Conservation (phyloP, 2,113 vertebrate genomes). For the Nannospalax galili region DNA sequence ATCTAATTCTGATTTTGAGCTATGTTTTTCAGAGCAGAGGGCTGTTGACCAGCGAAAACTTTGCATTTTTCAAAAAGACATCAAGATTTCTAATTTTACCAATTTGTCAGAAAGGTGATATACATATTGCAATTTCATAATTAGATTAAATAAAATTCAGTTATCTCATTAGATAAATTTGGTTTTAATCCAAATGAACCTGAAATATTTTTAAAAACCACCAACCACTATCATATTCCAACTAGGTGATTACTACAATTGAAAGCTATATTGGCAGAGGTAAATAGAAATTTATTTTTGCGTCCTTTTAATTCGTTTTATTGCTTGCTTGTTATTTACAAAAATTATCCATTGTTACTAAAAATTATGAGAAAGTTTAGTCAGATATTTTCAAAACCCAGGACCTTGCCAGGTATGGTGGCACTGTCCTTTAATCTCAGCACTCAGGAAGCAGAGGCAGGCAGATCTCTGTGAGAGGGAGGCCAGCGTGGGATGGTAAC, state of each 20-base stretch:
- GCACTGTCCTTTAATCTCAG: too few relatives aligned
- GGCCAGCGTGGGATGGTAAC: too few relatives aligned
- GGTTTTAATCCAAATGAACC: not conserved
- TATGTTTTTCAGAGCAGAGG: not conserved
- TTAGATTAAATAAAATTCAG: slow-evolving; percentile 19
- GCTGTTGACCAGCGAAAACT: not conserved
- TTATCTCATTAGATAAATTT: not conserved
- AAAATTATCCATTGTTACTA: not conserved
- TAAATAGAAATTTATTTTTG: slow-evolving; percentile 69
- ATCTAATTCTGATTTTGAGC: slow-evolving; percentile 38
- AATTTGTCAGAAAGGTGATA: not conserved
- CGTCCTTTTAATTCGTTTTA: not conserved
- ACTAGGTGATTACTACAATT: slow-evolving; percentile 73
- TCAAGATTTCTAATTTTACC: slow-evolving; percentile 13
- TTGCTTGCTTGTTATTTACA: not conserved
- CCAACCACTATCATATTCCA: not conserved
- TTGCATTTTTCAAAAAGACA: not conserved
- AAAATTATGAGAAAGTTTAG: not conserved
- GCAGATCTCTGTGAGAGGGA: too few relatives aligned
- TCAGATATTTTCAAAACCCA: not conserved
- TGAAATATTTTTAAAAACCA: slow-evolving; percentile 23
- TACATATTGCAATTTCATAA: not conserved
- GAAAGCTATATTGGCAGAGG: slow-evolving; percentile 74
- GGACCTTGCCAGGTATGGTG: too few relatives aligned
- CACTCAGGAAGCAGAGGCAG: too few relatives aligned